Conservation (phyloP, 2,888 invertebrate genomes). For the Pycnomerus fuliginosus region DNA sequence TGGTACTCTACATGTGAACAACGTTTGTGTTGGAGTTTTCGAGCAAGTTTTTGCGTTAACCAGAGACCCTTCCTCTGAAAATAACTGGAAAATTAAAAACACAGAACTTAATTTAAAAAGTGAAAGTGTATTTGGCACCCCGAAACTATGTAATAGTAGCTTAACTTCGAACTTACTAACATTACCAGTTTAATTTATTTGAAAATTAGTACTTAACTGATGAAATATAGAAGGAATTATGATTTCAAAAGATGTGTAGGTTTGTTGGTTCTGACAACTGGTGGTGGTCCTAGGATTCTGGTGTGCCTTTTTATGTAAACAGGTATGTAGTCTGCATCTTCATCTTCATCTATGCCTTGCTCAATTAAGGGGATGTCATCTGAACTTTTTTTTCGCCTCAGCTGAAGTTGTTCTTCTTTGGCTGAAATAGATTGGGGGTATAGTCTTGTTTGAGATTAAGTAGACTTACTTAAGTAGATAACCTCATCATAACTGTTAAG, state of each 20-base stretch:
- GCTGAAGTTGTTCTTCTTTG: conserved; percentile 27
- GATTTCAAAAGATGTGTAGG: conserved; percentile 20
- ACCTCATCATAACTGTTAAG: conserved; percentile 55
- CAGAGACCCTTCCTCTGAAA: conserved; percentile 61
- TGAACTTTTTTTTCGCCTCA: conserved; percentile 14
- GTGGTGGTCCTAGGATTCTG: conserved; percentile 22
- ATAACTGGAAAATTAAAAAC: conserved; percentile 70
- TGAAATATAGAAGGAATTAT: too few relatives aligned
- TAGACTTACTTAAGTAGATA: conserved; percentile 50
- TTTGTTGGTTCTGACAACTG: conserved; percentile 28
- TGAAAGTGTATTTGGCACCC: conserved; percentile 35
- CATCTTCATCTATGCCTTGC: conserved; percentile 17
- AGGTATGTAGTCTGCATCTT: conserved; percentile 27
- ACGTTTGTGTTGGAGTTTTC: conserved; percentile 61
- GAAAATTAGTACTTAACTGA: too few relatives aligned
- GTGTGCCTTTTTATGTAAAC: conserved; percentile 31
- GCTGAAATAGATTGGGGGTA: conserved; percentile 21
- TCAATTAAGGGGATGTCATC: conserved; percentile 25
- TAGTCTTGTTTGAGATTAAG: neutral
- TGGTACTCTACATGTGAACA: conserved; percentile 61
- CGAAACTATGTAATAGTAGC: conserved; percentile 39
- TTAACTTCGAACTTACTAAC: conserved; percentile 39
- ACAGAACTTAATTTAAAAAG: conserved; percentile 55
- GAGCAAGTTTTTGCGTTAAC: conserved; percentile 66
- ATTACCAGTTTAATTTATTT: conserved; percentile 28